phyloP scores from a whole-genome alignment of 1,140 invertebrate species.

The Luehdorfia chinensis region DNA sequence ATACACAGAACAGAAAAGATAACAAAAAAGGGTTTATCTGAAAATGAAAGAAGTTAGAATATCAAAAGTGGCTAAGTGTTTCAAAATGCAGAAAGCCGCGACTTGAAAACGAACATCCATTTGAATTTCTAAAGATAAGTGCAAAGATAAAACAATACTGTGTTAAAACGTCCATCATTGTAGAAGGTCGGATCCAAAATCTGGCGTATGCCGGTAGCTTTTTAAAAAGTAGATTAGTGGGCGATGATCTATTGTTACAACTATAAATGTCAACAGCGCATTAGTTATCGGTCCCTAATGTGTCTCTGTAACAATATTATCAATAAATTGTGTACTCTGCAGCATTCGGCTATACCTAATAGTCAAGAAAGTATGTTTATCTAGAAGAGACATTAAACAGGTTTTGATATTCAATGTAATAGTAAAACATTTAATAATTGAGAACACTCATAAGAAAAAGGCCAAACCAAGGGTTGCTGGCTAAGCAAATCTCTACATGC shows the following conservation, averaged over 20 bases:
- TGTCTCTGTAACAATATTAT: conserved; percentile 18
- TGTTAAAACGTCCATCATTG: conserved; percentile 12
- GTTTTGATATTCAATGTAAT: too few relatives aligned
- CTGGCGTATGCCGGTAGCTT: conserved; percentile 20
- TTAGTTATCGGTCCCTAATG: conserved; percentile 15
- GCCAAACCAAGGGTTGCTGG: too few relatives aligned
- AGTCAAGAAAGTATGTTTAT: background rate
- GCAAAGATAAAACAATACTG: conserved; percentile 9
- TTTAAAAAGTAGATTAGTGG: conserved; percentile 18
- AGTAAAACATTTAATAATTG: background rate
- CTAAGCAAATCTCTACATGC: too few relatives aligned
- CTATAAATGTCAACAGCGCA: conserved; percentile 19
- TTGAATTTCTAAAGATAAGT: conserved; percentile 8
- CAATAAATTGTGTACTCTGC: conserved; percentile 15
- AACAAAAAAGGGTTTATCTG: too few relatives aligned
- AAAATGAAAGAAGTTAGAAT: too few relatives aligned
- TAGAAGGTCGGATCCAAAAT: conserved; percentile 5
- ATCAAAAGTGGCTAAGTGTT: too few relatives aligned
- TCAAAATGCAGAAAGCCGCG: too few relatives aligned
- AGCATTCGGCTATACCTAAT: conserved; percentile 6
- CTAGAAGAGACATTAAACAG: conserved; percentile 1
- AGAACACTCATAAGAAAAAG: too few relatives aligned
- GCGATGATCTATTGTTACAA: conserved; percentile 25
- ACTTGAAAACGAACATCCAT: conserved; percentile 1
- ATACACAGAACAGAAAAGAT: too few relatives aligned